Evolutionary conservation across 1,140 invertebrate species (phyloP).

Genomic region (Luehdorfia chinensis): DNA sequence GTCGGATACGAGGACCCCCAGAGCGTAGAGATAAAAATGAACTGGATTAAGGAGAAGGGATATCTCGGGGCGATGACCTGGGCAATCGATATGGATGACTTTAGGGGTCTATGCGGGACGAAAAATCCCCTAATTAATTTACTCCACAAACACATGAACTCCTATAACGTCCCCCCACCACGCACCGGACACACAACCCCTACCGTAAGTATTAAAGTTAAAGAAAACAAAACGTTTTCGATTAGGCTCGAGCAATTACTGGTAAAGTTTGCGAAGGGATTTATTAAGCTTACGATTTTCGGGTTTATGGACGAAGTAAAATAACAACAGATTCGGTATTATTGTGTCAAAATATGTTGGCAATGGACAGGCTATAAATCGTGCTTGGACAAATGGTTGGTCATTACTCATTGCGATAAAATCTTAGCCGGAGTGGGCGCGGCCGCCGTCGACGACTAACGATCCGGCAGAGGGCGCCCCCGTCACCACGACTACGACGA

Average conservation of each 20-base stretch:
- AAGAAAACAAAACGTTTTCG: conserved; percentile 1
- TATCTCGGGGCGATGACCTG: conserved; percentile 93
- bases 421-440: conserved; percentile 83
- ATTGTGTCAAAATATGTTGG: conserved; percentile 12
- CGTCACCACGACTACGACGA: conserved; percentile 56
- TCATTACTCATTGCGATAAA: conserved; percentile 29
- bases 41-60: conserved; percentile 88
- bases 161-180: conserved; percentile 85
- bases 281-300: conserved; percentile 3
- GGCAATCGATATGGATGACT: conserved; percentile 94
- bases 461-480: conserved; percentile 57
- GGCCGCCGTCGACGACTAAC: conserved; percentile 80
- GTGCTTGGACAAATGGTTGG: conserved; percentile 7
- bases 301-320: not conserved
- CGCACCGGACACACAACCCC: conserved; percentile 81
- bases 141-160: conserved; percentile 84
- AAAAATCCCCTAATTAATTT: conserved; percentile 85
- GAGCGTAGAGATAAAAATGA: conserved; percentile 91
- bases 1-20: conserved; percentile 92
- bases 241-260: not conserved
- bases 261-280: conserved; percentile 3
- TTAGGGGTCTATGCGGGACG: conserved; percentile 85
- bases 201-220: conserved; percentile 73
- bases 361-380: conserved; percentile 11
- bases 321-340: conserved; percentile 5